A percentile compares a stretch with the other conserved stretches of the same genome.
Evolutionary conservation across 2,113 vertebrate species (phyloP).

Genomic region (Etheostoma cragini): DNA sequence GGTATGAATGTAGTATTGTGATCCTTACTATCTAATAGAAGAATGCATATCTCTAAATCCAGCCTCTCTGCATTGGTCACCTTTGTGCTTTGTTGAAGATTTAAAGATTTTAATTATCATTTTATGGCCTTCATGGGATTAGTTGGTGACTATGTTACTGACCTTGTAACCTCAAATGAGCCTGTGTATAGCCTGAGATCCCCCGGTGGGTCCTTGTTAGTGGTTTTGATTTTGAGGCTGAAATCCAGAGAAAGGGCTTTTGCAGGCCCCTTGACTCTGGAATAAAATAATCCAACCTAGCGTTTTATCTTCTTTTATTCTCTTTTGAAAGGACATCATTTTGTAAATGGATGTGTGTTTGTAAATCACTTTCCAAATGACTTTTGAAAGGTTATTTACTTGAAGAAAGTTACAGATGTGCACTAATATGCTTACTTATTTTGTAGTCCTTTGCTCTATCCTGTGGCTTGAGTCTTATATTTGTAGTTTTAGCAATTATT

Average conservation of each 20-base stretch:
- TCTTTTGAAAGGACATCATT: background rate
- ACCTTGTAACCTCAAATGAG: background rate
- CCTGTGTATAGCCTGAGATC: background rate
- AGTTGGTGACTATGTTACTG: background rate
- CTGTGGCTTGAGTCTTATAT: background rate
- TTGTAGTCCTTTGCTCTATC: background rate
- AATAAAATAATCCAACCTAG: background rate
- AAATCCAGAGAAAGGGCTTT: background rate
- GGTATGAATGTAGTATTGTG: background rate
- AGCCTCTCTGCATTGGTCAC: background rate
- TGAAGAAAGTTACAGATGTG: background rate
- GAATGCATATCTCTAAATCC: background rate
- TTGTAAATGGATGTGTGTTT: no score
- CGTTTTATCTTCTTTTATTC: background rate
- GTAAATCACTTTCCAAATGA: background rate
- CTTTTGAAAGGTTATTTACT: background rate
- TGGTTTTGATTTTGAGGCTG: background rate
- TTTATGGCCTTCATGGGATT: background rate
- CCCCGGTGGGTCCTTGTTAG: background rate
- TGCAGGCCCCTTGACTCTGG: background rate
- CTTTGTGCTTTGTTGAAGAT: background rate
- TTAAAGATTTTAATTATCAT: background rate
- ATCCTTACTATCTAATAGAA: background rate
- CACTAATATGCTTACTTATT: background rate
- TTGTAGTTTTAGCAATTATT: background rate